phyloP scores from a whole-genome alignment of 2,113 vertebrate species.

The Podarcis raffonei region DNA sequence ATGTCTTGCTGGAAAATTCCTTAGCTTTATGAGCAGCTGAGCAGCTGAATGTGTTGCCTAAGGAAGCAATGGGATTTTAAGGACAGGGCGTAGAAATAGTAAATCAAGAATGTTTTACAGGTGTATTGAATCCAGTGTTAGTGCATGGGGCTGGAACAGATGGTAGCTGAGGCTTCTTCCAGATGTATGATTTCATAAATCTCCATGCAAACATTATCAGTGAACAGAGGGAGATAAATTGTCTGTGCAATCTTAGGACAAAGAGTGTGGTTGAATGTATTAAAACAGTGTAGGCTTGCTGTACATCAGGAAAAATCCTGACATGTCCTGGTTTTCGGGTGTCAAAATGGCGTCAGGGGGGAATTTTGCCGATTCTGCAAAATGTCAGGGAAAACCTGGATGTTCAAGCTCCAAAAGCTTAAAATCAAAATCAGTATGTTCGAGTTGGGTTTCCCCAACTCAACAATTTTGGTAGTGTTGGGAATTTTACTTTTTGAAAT shows the following conservation, averaged over 20 bases:
- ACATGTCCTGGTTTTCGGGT: no score
- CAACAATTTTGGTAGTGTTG: no score
- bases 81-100: background rate
- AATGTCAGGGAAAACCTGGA: no score
- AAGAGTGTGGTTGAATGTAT: background rate
- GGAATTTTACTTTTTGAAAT: no score
- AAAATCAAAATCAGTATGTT: no score
- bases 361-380: no score
- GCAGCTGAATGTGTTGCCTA: background rate
- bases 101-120: slow-evolving; percentile 19
- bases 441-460: no score
- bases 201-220: background rate
- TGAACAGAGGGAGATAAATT: background rate
- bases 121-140: background rate
- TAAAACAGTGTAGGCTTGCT: background rate
- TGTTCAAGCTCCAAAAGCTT: no score
- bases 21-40: background rate
- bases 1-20: background rate
- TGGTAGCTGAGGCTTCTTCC: slow-evolving; percentile 7
- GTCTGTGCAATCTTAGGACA: background rate
- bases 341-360: no score
- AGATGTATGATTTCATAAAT: slow-evolving; percentile 15
- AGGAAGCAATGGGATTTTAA: background rate
- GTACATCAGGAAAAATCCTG: no score
- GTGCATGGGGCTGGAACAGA: slow-evolving; percentile 7